Evolutionary conservation across 2,113 vertebrate genomes (phyloP), one percentile per base, ranked within the genome.

Genomic region (Gadus chalcogrammus): DNA sequence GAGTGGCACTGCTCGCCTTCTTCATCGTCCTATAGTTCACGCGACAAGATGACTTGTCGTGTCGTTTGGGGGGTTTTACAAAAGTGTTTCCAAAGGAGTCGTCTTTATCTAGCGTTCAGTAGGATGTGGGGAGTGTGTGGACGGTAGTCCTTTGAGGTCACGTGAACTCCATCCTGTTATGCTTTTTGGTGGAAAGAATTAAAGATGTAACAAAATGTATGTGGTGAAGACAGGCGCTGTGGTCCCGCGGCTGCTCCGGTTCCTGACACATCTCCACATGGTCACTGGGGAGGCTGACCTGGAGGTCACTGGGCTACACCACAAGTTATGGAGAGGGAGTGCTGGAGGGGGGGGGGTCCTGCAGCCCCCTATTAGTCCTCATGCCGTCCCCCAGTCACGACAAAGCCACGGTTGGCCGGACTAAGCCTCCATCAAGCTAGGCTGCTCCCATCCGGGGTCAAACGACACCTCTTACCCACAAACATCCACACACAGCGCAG

Each of bases 1-100:
- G 89, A 75, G 93, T 95, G 81, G 93, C 94, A 83, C 95, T 95
- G 89, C 93, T 91, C 11, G 94, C 95, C 91, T 96, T 97, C 94
- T 97, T 96, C 95, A 97, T 97, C 24, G 27, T 77, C 38, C 38
- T 42, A 4, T 6, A 1, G 38, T 42, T 48, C 42, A 0, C 6
- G 9, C 7, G 42, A 12, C 42, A 48, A 48, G 11, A 48, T 13
- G 9, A 1, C 42, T 9, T 13, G 8, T 48, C 11, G 42, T 13
- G 9, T 1, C 8, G 42, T 2, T 48, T n/a, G n/a, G 42, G 42
- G 11, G 11, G 1, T 48, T 3, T 12, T 48, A 9, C 12, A 9
- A 2, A 48, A 11, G 12, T 48, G 7, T 48, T 48, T 48, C 9
- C 1, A 48, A 48, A 48, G 42, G 42, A 48, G 11, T 48, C 2